Base-by-base conservation (phyloP, 1,140 invertebrate genomes). In the Bombus ignitus region DNA sequence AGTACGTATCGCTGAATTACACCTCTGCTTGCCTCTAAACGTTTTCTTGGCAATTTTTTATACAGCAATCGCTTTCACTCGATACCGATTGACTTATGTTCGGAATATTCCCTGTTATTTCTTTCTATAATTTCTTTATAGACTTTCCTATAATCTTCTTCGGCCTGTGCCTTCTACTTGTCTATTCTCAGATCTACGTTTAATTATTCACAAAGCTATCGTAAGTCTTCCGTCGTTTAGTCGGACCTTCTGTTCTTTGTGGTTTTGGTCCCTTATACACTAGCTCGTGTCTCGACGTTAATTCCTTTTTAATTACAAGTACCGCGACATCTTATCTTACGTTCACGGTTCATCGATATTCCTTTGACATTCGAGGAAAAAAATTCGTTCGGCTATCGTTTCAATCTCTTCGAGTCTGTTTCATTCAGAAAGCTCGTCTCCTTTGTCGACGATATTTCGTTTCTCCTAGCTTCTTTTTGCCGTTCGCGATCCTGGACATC, bases 261-360 rank as follows among this genome's bases (percentile, higher is more conserved):
- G 65, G 47, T 53, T 53, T 53, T 2, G 6, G 32, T 37, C 53
- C 6, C 39, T 62, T 73, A 74, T 65, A 65, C 39, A 62, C 22
- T n/a, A 1, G 18, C 13, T 5, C 22, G 53, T 53, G 47, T 65
- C 39, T 74, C 35, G 3, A 28, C 32, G 62, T 65, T 82, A 82
- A 82, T 82, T 74, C 70, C 80, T 74, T 82, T 82, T 74, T 82
- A 82, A 82, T 82, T 82, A 82, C 53, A 28, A 47, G 22, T 39
- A n/a, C 71, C 22, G 53, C 15, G 80, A 44, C 53, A 42, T 82
- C 80, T 82, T 65, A 44, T 44, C 70, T n/a, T 28, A 6, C 68
- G 39, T 32, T 35, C 8, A 25, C 6, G 35, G 53, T 65, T 74
- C 53, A 71, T 82, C 80, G 53, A 74, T 71, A 81, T 81, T 81